A percentile compares a stretch with the other conserved stretches of the same genome.
Evolutionary conservation across 2,797 vertebrate genomes (phyloP).

Genomic region (Pseudochirops cupreus): DNA sequence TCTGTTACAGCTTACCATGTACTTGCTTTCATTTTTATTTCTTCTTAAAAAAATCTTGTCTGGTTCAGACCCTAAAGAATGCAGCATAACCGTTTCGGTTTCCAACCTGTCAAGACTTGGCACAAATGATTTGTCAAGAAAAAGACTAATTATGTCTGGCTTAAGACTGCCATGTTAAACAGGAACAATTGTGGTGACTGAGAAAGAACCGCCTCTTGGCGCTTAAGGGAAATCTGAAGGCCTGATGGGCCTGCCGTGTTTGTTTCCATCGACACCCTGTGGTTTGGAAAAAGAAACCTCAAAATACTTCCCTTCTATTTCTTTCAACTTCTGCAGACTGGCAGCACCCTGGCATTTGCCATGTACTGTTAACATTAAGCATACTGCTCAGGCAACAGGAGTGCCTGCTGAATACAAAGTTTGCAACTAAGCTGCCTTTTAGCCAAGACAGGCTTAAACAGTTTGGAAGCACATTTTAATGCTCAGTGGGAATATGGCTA

Average conservation of each 20-base stretch:
- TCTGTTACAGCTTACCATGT: conserved; percentile 73
- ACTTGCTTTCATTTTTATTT: conserved; percentile 78
- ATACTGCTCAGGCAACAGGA: conserved; percentile 55
- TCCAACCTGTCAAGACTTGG: conserved; percentile 79
- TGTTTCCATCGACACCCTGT: conserved; percentile 73
- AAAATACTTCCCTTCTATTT: conserved; percentile 71
- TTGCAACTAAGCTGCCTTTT: conserved; percentile 74
- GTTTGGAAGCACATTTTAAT: conserved; percentile 61
- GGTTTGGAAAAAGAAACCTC: conserved; percentile 75
- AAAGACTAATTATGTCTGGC: conserved; percentile 78
- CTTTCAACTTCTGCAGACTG: conserved; percentile 75
- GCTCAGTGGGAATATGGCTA: conserved; percentile 22
- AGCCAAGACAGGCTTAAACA: conserved; percentile 61
- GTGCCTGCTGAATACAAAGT: conserved; percentile 68
- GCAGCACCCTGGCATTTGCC: conserved; percentile 69
- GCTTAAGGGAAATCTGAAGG: conserved; percentile 67
- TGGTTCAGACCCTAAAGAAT: conserved; percentile 77
- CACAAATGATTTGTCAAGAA: conserved; percentile 81
- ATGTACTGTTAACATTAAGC: conserved; percentile 59
- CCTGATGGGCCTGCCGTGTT: conserved; percentile 72
- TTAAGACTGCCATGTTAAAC: conserved; percentile 75
- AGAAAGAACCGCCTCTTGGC: conserved; percentile 74
- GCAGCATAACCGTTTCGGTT: conserved; percentile 74
- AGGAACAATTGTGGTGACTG: conserved; percentile 66
- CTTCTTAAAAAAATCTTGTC: conserved; percentile 78